These are phyloP conservation scores for Laticauda laticaudata DNA, from an alignment of 2,113 vertebrate genomes.

Conservation along the genomic window DNA sequence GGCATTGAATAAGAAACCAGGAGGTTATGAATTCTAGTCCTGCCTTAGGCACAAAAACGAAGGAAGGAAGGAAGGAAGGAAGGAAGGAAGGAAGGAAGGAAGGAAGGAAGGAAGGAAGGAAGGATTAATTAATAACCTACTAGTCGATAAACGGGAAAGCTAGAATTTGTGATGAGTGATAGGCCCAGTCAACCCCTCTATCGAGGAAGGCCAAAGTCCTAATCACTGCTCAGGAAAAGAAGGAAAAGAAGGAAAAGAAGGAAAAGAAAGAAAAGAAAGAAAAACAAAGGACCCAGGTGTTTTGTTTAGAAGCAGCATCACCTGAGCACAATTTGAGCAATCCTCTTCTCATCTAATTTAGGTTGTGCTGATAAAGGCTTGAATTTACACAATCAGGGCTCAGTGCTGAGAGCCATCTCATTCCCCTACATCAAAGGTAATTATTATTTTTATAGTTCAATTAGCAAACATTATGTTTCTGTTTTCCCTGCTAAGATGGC, in stretches of 20 bases:
- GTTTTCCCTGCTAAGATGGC: slow-evolving; percentile 62
- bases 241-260: too few relatives aligned
- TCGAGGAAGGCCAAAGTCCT: not conserved
- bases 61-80: too few relatives aligned
- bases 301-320: slow-evolving; percentile 14
- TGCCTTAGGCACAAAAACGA: too few relatives aligned
- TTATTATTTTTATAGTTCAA: slow-evolving; percentile 77
- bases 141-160: not conserved
- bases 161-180: not conserved
- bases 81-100: too few relatives aligned
- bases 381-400: slow-evolving; percentile 65
- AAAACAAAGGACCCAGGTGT: slow-evolving; percentile 5
- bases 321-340: slow-evolving; percentile 51
- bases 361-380: slow-evolving; percentile 63
- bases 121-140: not conserved
- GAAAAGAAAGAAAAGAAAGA: too few relatives aligned
- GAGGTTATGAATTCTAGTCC: too few relatives aligned
- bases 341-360: slow-evolving; percentile 62
- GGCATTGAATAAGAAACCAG: too few relatives aligned
- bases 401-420: slow-evolving; percentile 61
- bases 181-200: not conserved
- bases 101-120: too few relatives aligned
- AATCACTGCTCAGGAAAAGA: not conserved
- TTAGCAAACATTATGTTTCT: slow-evolving; percentile 71
- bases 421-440: slow-evolving; percentile 69